Evolutionary conservation across 1,140 invertebrate genomes (phyloP).

Genomic region (Marisa cornuarietis): DNA sequence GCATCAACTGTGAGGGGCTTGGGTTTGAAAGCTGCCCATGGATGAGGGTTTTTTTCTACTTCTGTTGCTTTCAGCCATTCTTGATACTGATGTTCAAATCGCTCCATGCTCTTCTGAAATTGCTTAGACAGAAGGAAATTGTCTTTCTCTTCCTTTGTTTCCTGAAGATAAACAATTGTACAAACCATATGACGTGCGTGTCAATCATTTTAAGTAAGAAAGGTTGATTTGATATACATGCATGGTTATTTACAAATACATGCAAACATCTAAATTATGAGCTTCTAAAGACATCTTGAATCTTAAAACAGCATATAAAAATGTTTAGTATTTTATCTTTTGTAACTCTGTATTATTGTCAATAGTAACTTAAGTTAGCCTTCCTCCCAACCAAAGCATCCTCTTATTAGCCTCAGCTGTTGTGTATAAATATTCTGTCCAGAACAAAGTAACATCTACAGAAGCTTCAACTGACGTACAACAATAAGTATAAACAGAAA

Average conservation of each 20-base stretch:
- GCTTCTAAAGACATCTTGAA: not conserved
- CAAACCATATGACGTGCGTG: not conserved
- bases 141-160: slow-evolving; percentile 19
- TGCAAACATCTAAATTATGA: not conserved
- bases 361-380: not conserved
- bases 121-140: slow-evolving; percentile 16
- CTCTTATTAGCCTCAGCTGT: too few relatives aligned
- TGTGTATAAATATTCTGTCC: not conserved
- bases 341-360: not conserved
- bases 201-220: not conserved
- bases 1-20: not conserved
- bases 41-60: slow-evolving; percentile 24
- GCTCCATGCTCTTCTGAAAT: slow-evolving; percentile 29
- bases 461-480: not conserved
- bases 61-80: slow-evolving; percentile 35
- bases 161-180: slow-evolving; percentile 25
- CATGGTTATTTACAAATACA: not conserved
- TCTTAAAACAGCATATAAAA: not conserved
- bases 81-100: slow-evolving; percentile 39
- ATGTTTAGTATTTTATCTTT: not conserved
- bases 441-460: not conserved
- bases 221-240: not conserved
- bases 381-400: not conserved
- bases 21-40: slow-evolving; percentile 32
- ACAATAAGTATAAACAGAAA: not conserved